These are phyloP conservation scores for Prionace glauca DNA, from an alignment of 2,797 vertebrate species.

Conservation along the genomic window DNA sequence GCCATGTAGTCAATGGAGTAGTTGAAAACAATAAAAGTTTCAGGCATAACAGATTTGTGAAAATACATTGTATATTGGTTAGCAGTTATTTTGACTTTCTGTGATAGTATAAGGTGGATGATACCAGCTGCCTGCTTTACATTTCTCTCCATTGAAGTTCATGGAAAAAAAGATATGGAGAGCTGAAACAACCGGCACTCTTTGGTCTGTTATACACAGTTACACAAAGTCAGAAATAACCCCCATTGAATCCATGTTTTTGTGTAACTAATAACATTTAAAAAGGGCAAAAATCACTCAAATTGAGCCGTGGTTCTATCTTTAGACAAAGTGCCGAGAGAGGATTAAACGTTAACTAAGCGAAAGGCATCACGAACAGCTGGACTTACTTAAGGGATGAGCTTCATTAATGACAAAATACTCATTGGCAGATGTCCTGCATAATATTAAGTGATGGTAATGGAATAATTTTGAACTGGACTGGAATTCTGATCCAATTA, in stretches of 20 bases:
- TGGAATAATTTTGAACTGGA: slow-evolving; percentile 37
- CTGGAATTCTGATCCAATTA: slow-evolving; percentile 38
- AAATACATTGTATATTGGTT: neutral
- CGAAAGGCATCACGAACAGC: slow-evolving; percentile 31
- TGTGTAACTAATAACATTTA: slow-evolving; percentile 9
- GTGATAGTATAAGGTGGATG: neutral
- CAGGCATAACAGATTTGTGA: neutral
- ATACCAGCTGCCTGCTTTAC: neutral
- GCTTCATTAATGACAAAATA: slow-evolving; percentile 36
- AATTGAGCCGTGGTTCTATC: neutral
- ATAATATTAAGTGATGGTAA: slow-evolving; percentile 32
- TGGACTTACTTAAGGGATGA: slow-evolving; percentile 34
- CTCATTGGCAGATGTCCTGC: slow-evolving; percentile 35
- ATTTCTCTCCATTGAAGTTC: neutral
- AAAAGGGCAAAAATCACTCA: slow-evolving; percentile 22
- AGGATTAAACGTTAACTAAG: slow-evolving; percentile 36
- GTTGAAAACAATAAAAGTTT: neutral
- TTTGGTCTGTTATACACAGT: neutral
- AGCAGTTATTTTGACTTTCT: neutral
- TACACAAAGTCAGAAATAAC: neutral
- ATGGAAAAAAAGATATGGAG: neutral
- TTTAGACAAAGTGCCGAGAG: neutral
- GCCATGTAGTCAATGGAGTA: neutral
- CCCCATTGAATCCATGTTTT: neutral
- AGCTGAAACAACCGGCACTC: neutral